A percentile compares a stretch with the other conserved stretches of the same genome.
phyloP scores from a whole-genome alignment of 2,888 invertebrate genomes.

The Rhaphigaster nebulosa region DNA sequence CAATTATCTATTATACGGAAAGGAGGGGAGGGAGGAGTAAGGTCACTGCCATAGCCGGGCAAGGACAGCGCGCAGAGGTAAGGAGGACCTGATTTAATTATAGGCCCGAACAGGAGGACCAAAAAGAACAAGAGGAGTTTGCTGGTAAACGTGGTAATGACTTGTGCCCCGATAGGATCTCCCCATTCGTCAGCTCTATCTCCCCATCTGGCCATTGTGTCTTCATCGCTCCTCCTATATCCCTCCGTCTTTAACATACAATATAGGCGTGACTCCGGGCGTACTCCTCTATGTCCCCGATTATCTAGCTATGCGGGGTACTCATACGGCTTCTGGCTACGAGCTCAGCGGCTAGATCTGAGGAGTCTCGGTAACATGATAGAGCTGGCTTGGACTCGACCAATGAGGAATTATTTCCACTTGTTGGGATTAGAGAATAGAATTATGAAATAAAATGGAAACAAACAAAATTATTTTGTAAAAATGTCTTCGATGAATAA shows the following conservation, averaged over 20 bases:
- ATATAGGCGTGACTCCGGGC: conserved; percentile 47
- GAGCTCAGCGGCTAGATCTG: conserved; percentile 9
- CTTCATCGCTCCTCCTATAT: conserved; percentile 50
- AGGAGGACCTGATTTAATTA: conserved; percentile 46
- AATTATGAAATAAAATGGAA: background rate
- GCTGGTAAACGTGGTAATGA: conserved; percentile 45
- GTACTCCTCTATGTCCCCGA: conserved; percentile 33
- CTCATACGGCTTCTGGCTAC: conserved; percentile 45
- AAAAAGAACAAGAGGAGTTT: conserved; percentile 17
- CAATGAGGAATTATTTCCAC: background rate
- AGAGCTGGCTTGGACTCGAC: background rate
- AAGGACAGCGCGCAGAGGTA: conserved; percentile 15
- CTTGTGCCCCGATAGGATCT: conserved; percentile 39
- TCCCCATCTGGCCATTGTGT: conserved; percentile 54
- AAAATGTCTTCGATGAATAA: background rate
- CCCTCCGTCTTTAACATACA: conserved; percentile 42
- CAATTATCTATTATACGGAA: background rate
- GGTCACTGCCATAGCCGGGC: background rate
- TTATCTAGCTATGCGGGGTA: conserved; percentile 49
- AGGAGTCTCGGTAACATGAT: background rate
- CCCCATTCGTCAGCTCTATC: conserved; percentile 48
- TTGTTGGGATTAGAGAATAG: background rate
- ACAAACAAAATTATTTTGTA: background rate
- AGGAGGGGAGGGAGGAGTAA: background rate
- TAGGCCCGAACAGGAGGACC: conserved; percentile 42